These are phyloP conservation scores for Otus sunia DNA, from an alignment of 2,113 vertebrate species.

Conservation along the genomic window DNA sequence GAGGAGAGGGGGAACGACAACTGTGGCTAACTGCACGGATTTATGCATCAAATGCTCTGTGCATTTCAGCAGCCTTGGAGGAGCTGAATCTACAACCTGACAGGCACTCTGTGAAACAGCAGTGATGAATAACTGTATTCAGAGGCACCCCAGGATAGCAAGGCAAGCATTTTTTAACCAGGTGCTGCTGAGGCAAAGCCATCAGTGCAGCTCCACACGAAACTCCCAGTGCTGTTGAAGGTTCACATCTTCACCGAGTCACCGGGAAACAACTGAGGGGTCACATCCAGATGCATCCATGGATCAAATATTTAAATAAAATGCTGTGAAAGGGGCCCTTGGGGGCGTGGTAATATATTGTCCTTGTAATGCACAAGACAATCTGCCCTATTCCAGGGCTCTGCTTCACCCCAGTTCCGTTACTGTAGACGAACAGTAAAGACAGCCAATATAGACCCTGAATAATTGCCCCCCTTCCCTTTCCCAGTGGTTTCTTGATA, in stretches of 20 bases:
- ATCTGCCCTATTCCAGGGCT: neutral
- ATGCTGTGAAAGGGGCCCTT: neutral
- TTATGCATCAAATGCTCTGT: neutral
- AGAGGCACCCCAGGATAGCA: neutral
- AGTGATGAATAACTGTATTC: neutral
- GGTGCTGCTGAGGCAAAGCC: neutral
- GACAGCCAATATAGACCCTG: neutral
- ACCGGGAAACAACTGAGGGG: neutral
- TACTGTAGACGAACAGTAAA: neutral
- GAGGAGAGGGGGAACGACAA: neutral
- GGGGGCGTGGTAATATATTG: neutral
- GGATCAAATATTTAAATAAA: neutral
- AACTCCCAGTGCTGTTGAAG: neutral
- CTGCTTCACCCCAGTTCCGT: neutral
- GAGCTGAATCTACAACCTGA: neutral
- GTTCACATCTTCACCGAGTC: neutral
- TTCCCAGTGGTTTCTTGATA: neutral
- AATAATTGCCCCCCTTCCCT: neutral
- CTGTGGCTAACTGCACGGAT: neutral
- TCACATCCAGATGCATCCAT: neutral
- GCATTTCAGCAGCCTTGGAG: neutral
- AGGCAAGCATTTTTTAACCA: neutral
- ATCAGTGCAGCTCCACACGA: neutral
- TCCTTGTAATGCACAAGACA: neutral
- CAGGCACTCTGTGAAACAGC: neutral